A percentile compares a stretch with the other conserved stretches of the same genome.
These are phyloP conservation scores for Cheilosia vulpina DNA, from an alignment of 2,888 invertebrate genomes.

Conservation along the genomic window DNA sequence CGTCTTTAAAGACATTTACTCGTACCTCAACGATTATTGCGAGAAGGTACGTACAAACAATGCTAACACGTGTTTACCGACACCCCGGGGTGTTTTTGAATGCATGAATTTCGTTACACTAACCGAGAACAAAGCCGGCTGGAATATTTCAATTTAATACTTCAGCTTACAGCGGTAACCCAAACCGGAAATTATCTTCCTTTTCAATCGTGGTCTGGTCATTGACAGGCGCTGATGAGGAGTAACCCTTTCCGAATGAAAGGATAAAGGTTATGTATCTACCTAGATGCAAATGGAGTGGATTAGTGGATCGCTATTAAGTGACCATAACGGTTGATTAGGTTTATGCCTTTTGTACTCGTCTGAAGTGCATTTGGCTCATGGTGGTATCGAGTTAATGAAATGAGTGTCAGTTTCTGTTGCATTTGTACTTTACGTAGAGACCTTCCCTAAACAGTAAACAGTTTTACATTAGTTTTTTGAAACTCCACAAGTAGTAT, in stretches of 20 bases:
- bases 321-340: neutral
- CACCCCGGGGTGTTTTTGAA: neutral
- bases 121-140: neutral
- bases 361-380: neutral
- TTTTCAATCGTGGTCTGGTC: neutral
- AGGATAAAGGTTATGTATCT: neutral
- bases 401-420: neutral
- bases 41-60: neutral
- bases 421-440: too few relatives aligned
- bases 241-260: neutral
- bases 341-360: neutral
- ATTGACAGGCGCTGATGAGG: neutral
- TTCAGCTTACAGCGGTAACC: neutral
- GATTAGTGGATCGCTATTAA: neutral
- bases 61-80: neutral
- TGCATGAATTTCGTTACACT: neutral
- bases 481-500: too few relatives aligned
- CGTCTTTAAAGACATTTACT: neutral
- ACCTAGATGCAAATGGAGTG: neutral
- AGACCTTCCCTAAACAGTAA: fast-evolving
- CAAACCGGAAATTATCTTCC: constrained; percentile 1
- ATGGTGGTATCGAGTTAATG: neutral
- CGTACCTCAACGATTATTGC: neutral
- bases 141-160: neutral
- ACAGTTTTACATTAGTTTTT: too few relatives aligned